Evolutionary conservation across 2,888 invertebrate genomes (phyloP).

Genomic region (Amphipyra berbera): DNA sequence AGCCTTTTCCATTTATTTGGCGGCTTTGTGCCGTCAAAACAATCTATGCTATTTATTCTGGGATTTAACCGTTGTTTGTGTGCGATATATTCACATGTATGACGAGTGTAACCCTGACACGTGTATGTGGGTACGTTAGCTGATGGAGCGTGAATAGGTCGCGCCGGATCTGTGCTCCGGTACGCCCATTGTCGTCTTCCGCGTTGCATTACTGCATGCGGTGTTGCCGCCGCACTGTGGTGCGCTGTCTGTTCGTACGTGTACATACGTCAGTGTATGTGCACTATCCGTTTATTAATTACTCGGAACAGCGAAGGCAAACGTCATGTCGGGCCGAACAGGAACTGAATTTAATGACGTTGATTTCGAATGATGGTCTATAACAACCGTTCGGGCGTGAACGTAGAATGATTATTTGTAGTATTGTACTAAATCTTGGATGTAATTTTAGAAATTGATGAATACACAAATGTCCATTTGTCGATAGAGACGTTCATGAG

Average conservation of each 20-base stretch:
- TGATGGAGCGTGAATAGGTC: slow-evolving; percentile 84
- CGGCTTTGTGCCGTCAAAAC: slow-evolving; percentile 49
- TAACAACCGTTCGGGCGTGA: neutral
- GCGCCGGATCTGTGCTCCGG: slow-evolving; percentile 83
- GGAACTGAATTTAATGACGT: slow-evolving; percentile 19
- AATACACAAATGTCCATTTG: no score
- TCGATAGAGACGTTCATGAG: neutral
- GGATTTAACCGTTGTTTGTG: slow-evolving; percentile 24
- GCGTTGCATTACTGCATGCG: slow-evolving; percentile 69
- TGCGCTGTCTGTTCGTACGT: slow-evolving; percentile 13
- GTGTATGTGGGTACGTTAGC: slow-evolving; percentile 64
- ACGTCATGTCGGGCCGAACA: slow-evolving; percentile 19
- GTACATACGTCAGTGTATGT: slow-evolving; percentile 9
- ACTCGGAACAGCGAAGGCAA: slow-evolving; percentile 15
- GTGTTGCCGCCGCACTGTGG: slow-evolving; percentile 9
- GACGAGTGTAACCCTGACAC: slow-evolving; percentile 62
- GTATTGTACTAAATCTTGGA: neutral
- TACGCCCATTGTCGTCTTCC: slow-evolving; percentile 84
- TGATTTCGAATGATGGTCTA: slow-evolving; percentile 13
- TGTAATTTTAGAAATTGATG: slow-evolving; percentile 11
- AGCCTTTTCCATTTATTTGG: slow-evolving; percentile 48
- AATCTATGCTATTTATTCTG: slow-evolving; percentile 48
- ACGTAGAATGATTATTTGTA: slow-evolving; percentile 1
- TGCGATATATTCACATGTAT: slow-evolving; percentile 31
- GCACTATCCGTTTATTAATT: slow-evolving; percentile 27